Evolutionary conservation across 1,140 invertebrate genomes (phyloP), one percentile per base, ranked within the genome.

Genomic region (Pectinophora gossypiella): DNA sequence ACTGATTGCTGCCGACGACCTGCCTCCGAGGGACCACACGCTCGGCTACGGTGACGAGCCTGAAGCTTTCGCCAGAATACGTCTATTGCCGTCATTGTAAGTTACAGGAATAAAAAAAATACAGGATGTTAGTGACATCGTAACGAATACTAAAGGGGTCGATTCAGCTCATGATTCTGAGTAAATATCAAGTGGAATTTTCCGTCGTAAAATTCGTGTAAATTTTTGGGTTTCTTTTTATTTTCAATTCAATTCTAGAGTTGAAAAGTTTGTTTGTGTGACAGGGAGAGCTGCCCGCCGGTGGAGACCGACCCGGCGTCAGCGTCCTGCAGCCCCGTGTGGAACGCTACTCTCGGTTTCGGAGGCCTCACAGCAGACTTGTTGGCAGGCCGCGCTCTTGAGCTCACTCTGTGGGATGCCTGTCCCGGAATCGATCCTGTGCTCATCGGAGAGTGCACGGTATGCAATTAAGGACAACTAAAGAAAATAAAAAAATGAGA

Each of bases 271-370:
- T n/a, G n/a, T n/a, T n/a, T 9, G 7, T 32, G 9, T 32, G 2
- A 32, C 66, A 96, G 95, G 40, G 91, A 92, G 38, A 93, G 93
- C 66, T 92, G 92, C 54, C 90, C 89, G 49, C 91, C 92, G 12
- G 88, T 94, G 47, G 94, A 95, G 71, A 96, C 95, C 0, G 94
- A 94, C 65, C 92, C 95, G 3, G 93, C 95, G 1, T 94, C 94
- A 51, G 92, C 94, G 7, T 94, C 94, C 1, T 94, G 94, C 67
- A 95, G 94, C 76, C 95, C 95, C 5, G 94, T 95, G 42, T 97
- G 95, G 95, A 96, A 97, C 70, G 95, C 95, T 12, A 96, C 95
- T n/a, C 87, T 96, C 15, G 93, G 93, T 48, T 95, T 96, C 74
- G 89, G 91, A 0, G 92, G 93, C 18, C 91, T 96, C 13, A 91